These are phyloP conservation scores for Pungitius pungitius DNA, from an alignment of 2,113 vertebrate species.

Conservation along the genomic window DNA sequence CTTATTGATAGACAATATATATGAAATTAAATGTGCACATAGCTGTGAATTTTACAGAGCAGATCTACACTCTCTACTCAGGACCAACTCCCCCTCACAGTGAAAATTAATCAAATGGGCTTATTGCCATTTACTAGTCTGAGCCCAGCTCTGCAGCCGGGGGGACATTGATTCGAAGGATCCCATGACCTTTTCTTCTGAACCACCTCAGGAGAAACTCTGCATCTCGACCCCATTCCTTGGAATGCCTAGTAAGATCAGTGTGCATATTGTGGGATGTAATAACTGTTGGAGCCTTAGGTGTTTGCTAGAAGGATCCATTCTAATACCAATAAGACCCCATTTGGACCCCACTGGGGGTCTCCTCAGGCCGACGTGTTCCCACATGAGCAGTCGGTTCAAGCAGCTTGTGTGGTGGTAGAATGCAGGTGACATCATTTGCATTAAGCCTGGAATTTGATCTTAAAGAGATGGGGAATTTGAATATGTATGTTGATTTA, in stretches of 20 bases:
- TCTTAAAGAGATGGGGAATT: neutral
- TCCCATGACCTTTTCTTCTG: slow-evolving; percentile 16
- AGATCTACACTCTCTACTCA: neutral
- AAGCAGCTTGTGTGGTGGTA: neutral
- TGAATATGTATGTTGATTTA: neutral
- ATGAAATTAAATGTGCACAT: neutral
- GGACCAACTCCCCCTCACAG: neutral
- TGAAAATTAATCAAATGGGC: slow-evolving; percentile 9
- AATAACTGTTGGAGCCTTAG: neutral
- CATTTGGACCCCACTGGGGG: neutral
- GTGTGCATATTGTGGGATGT: neutral
- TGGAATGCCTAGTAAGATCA: neutral
- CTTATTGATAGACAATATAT: neutral
- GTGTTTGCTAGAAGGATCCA: neutral
- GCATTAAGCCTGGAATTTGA: neutral
- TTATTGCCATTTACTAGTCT: slow-evolving; percentile 12
- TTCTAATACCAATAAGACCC: neutral
- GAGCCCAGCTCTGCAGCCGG: neutral
- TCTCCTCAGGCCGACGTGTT: neutral
- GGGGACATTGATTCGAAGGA: slow-evolving; percentile 29
- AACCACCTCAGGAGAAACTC: slow-evolving; percentile 9
- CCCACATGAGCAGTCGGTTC: neutral
- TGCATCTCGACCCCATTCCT: neutral
- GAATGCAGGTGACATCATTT: neutral
- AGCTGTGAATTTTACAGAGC: neutral